Evolutionary conservation across 2,113 vertebrate genomes (phyloP).

Genomic region (Brienomyrus longianalis): DNA sequence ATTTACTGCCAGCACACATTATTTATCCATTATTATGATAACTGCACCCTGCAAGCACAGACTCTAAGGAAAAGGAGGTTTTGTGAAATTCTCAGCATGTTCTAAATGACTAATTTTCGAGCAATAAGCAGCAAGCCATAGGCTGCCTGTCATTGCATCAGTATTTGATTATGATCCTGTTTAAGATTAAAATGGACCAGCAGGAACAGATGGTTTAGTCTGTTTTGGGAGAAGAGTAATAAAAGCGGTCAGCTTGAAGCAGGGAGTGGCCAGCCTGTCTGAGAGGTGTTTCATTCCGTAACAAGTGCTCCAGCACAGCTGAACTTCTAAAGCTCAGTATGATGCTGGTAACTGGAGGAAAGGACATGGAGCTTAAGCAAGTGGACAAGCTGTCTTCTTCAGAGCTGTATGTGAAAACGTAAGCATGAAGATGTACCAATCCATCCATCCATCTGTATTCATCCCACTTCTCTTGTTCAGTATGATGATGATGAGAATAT

Average conservation of each 20-base stretch:
- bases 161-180: neutral
- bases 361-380: no score
- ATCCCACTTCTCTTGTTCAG: no score
- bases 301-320: neutral
- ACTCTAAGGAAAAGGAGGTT: neutral
- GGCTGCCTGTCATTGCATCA: neutral
- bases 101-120: neutral
- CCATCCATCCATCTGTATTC: no score
- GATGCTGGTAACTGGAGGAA: no score
- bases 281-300: neutral
- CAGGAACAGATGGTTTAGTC: neutral
- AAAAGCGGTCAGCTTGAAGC: neutral
- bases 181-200: neutral
- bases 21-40: neutral
- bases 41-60: neutral
- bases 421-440: no score
- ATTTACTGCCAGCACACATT: neutral
- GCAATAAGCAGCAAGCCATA: neutral
- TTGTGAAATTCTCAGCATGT: neutral
- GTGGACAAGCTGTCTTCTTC: no score
- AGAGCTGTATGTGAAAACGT: no score
- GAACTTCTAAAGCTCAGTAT: no score
- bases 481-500: no score
- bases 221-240: neutral
- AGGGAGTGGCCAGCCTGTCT: neutral